Evolutionary conservation across 1,140 invertebrate genomes (phyloP), one percentile per base, ranked within the genome.

Genomic region (Ectropis grisescens): DNA sequence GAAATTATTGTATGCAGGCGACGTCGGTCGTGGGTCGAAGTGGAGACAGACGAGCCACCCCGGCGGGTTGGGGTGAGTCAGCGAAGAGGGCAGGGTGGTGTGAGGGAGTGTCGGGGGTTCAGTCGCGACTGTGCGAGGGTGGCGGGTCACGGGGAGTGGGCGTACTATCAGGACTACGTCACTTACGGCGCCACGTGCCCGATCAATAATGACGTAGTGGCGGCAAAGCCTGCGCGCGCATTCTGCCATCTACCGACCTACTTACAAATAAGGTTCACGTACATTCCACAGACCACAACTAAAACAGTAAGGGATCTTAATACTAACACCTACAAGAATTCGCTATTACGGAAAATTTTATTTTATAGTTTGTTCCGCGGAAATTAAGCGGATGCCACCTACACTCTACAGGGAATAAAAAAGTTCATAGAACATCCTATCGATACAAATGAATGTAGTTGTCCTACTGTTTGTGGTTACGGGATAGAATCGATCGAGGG

Each of bases 201-300:
- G 69, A 79, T 79, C 74, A 62, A 79, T 79, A 79, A 52, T 79
- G 74, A 79, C 74, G 70, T 75, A 59, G 72, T 60, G 56, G 53
- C 41, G 33, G 37, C 30, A 33, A 32, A 22, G 34, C 13, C 40
- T 11, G 16, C 26, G 74, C 74, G 74, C 74, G 68, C 74, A 68
- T 70, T 71, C 31, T 41, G 13, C 48, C 46, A 32, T 33, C 52
- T 45, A 41, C 55, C 70, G 74, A 79, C 74, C 74, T 71, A 79
- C 62, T 75, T 75, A 71, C 56, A 51, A 56, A 71, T 74, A 75
- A 66, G 72, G 69, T 72, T 66, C 67, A 71, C 72, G 69, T 71
- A 66, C 56, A 47, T 52, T 62, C 68, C 64, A 79, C 70, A 70
- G 74, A 74, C 75, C 50, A 49, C 68, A n/a, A n/a, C n/a, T n/a